phyloP scores from a whole-genome alignment of 2,888 invertebrate genomes.

The Syrista parreyssii region DNA sequence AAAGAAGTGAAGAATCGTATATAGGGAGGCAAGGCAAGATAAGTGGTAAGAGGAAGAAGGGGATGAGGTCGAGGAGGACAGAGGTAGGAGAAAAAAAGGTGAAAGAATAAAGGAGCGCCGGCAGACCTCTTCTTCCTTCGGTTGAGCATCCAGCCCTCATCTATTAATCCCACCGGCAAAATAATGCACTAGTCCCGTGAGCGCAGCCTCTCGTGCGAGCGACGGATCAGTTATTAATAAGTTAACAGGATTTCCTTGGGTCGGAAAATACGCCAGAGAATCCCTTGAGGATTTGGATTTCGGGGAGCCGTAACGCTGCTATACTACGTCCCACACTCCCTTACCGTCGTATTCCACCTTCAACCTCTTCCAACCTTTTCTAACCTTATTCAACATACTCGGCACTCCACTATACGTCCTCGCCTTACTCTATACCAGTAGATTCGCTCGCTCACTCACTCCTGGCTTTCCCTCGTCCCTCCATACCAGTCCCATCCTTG shows the following conservation, averaged over 20 bases:
- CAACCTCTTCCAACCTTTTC: not conserved
- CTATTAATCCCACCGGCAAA: conserved; percentile 47
- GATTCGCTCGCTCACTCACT: not conserved
- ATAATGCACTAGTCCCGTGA: conserved; percentile 39
- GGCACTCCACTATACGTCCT: not conserved
- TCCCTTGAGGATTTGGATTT: conserved; percentile 34
- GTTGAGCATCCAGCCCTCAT: conserved; percentile 26
- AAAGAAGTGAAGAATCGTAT: not conserved
- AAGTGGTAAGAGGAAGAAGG: not conserved
- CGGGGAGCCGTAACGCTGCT: conserved; percentile 11
- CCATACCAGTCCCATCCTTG: not conserved
- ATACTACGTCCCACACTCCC: not conserved
- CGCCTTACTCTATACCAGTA: not conserved
- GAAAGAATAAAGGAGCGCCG: conserved; percentile 5
- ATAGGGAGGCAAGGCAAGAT: not conserved
- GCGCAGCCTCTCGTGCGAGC: conserved; percentile 5
- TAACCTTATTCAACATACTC: not conserved
- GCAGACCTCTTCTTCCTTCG: not conserved
- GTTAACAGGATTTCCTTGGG: conserved; percentile 59
- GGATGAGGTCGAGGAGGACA: not conserved
- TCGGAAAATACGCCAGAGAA: conserved; percentile 52
- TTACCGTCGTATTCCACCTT: not conserved
- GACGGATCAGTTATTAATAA: conserved; percentile 55
- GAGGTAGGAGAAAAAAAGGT: not conserved
- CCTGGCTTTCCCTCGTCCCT: not conserved